phyloP scores from a whole-genome alignment of 2,797 vertebrate genomes.

The Otolemur crassicaudatus region DNA sequence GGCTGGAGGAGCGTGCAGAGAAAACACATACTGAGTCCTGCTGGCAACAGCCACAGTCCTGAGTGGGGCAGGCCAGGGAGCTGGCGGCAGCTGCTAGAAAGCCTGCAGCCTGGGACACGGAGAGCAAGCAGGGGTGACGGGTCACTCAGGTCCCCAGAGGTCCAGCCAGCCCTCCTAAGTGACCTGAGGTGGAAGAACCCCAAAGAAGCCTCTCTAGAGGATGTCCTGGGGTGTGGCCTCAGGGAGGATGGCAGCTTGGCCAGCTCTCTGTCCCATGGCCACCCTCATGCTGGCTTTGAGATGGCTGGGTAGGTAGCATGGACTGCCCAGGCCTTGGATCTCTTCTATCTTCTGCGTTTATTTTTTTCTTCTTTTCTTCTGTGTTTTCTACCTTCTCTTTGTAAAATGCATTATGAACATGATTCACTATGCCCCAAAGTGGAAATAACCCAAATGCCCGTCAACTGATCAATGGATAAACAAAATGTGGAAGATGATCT shows the following conservation, averaged over 20 bases:
- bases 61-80: accelerated
- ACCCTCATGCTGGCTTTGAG: neutral
- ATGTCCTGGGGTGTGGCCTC: neutral
- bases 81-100: accelerated
- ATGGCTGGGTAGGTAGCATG: neutral
- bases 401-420: neutral
- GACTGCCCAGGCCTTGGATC: neutral
- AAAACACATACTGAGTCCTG: neutral
- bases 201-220: neutral
- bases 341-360: neutral
- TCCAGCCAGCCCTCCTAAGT: neutral
- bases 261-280: neutral
- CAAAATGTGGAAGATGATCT: neutral
- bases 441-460: neutral
- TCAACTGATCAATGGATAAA: neutral
- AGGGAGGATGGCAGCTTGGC: neutral
- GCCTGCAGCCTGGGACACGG: neutral
- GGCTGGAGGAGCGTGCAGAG: neutral
- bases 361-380: neutral
- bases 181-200: accelerated
- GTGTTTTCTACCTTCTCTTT: neutral
- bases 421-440: neutral
- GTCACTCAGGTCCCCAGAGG: neutral
- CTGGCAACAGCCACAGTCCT: neutral
- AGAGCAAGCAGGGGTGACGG: too few species aligned